Conservation (phyloP, 2,797 vertebrate genomes). For the Clarias platycephalus region DNA sequence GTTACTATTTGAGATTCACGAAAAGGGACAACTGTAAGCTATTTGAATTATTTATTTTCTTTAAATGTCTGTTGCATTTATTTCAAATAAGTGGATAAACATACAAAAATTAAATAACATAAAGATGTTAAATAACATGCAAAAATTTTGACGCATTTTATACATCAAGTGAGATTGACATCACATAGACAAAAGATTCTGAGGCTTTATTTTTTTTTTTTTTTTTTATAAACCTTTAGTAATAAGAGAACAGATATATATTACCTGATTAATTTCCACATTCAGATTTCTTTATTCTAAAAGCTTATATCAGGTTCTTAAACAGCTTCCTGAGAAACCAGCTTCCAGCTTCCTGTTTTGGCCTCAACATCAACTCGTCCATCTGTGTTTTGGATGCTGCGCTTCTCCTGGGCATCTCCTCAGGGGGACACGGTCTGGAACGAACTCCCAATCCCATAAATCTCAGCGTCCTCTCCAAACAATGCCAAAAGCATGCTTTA, state of each 20-base stretch:
- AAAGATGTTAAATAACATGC: not conserved
- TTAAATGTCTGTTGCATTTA: not conserved
- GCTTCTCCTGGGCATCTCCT: constrained; percentile 21
- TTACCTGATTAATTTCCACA: not conserved
- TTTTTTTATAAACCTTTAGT: not conserved
- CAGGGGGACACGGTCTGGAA: constrained; percentile 33
- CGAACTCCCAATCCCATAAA: constrained; percentile 40
- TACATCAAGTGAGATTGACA: not conserved
- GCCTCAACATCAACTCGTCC: not conserved
- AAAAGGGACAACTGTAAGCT: too few species aligned
- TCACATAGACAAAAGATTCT: not conserved
- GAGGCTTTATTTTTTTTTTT: not conserved
- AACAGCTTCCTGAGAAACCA: constrained; percentile 15
- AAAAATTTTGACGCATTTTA: not conserved
- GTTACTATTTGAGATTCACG: not conserved
- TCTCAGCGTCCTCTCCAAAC: constrained; percentile 34
- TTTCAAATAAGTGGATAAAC: not conserved
- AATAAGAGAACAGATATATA: not conserved
- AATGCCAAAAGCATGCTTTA: constrained; percentile 23
- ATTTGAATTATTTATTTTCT: not conserved
- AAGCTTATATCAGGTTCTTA: not conserved
- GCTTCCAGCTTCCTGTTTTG: not conserved
- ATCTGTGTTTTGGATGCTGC: constrained; percentile 12
- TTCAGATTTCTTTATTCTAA: not conserved
- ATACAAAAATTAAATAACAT: not conserved